Evolutionary conservation across 2,113 vertebrate genomes (phyloP), one percentile per base, ranked within the genome.

Genomic region (Sapayoa aenigma): DNA sequence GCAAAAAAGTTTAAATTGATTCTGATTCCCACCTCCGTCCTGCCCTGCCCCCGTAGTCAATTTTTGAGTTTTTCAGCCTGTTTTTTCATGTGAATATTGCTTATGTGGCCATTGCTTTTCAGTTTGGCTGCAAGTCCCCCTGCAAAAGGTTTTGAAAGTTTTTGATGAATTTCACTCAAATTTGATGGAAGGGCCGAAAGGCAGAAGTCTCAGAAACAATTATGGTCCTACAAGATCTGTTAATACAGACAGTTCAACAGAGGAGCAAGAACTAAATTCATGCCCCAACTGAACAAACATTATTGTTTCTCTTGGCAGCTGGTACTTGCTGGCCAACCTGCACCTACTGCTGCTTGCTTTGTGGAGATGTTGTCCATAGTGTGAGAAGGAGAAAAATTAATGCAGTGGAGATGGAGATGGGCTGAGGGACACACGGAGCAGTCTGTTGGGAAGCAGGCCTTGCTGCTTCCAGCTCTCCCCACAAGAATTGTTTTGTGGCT

Each of bases 291-390:
- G 78, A 92, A 72, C 90, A 94, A 93, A 91, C 81, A 66, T 90
- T 82, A 79, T 85, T 88, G 59, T 80, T 95, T 89, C 67, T 62
- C 46, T 94, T 92, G 90, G 92, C 85, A 90, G 58, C n/a, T 80
- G 25, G 24, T 49, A 73, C 31, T 79, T 0, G 2, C 30, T 22
- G 50, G 31, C 71, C 31, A 77, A 46, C 71, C 19, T 0, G 0
- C 59, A 90, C 46, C 53, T 75, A 56, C 46, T 50, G 20, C 49
- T 76, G 60, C 44, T 83, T 76, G 42, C 49, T 79, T 79, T 69
- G 53, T 0, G 6, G 63, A 67, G 37, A n/a, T 60, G 46, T 39
- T 4, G 3, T 23, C 59, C 1, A 0, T 49, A 20, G 31, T 72
- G 59, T 53, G 58, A 31, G 15, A 89, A 91, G 53, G 37, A 76